phyloP scores from a whole-genome alignment of 1,140 invertebrate species.

The Drosophila tani region DNA sequence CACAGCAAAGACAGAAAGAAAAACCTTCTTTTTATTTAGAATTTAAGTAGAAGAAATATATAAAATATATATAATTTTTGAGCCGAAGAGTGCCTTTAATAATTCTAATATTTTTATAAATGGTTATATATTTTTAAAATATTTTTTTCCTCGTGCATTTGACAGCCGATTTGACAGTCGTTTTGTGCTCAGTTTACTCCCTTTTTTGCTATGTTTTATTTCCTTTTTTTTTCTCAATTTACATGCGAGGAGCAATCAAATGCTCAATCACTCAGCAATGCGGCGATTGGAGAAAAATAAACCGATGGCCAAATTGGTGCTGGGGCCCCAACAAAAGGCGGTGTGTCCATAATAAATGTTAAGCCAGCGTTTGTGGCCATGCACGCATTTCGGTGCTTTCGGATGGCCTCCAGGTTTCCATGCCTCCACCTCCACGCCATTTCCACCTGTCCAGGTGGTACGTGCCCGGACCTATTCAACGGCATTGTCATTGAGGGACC shows the following conservation, averaged over 20 bases:
- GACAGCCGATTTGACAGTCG: constrained; percentile 1
- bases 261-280: constrained; percentile 38
- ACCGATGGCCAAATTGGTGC: constrained; percentile 5
- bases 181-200: neutral
- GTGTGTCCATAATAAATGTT: constrained; percentile 44
- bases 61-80: too few relatives aligned
- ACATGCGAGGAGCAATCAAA: constrained; percentile 35
- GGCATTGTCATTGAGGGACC: constrained; percentile 39
- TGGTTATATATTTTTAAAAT: neutral
- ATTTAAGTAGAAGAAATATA: too few relatives aligned
- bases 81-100: too few relatives aligned
- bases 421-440: neutral
- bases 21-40: neutral
- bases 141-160: neutral
- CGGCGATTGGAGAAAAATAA: constrained; percentile 23
- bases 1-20: neutral
- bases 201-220: neutral
- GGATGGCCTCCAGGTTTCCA: neutral
- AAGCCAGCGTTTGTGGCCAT: constrained; percentile 37
- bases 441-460: constrained; percentile 16
- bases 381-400: constrained; percentile 37
- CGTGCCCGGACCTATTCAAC: constrained; percentile 37
- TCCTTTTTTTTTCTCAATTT: constrained; percentile 6
- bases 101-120: neutral
- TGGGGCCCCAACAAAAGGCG: neutral